Base-by-base conservation (phyloP, 2,888 invertebrate species). In the Notodromas monacha region DNA sequence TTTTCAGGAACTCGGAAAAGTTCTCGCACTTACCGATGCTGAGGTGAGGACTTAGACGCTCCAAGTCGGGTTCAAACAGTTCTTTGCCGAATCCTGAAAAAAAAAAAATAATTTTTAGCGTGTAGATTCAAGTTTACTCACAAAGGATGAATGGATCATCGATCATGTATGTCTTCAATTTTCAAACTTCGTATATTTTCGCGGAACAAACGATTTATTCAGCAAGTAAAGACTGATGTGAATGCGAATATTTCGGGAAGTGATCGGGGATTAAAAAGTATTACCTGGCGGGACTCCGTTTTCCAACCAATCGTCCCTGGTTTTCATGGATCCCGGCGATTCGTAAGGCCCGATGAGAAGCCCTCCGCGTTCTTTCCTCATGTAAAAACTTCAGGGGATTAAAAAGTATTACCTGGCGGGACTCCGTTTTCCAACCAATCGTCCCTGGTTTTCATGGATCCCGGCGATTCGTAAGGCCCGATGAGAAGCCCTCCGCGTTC, bases 271-370 rank as follows among this genome's bases (percentile, higher is more conserved):
- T n/a, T n/a, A n/a, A n/a, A n/a, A n/a, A n/a, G n/a, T n/a, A 31
- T 29, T 29, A 47, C 47, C 48, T 34, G 40, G 38, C 8, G 51
- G 49, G 1, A 50, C 48, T 28, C 47, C 46, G 15, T 47, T 36
- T 12, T 37, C 40, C 11, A 39, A 41, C 53, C 53, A 53, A 31
- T 50, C 48, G 15, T 47, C 45, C 26, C 45, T 39, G 27, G 49
- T 39, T 26, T 42, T 41, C 42, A 52, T 51, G 13, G 44, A 41
- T 5, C 45, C 39, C 15, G 34, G 36, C 3, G 37, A 36, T 38
- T 54, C 52, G 36, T 53, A 53, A 3, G 50, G 50, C 2, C 52
- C 52, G 27, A 50, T 38, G 5, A 53, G 38, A n/a, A 51, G 42
- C 2, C 48, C 47, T 12, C 40, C 40, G 15, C 45, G 36, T 36